Base-by-base conservation (phyloP, 2,797 vertebrate genomes). In the Salmo trutta region DNA sequence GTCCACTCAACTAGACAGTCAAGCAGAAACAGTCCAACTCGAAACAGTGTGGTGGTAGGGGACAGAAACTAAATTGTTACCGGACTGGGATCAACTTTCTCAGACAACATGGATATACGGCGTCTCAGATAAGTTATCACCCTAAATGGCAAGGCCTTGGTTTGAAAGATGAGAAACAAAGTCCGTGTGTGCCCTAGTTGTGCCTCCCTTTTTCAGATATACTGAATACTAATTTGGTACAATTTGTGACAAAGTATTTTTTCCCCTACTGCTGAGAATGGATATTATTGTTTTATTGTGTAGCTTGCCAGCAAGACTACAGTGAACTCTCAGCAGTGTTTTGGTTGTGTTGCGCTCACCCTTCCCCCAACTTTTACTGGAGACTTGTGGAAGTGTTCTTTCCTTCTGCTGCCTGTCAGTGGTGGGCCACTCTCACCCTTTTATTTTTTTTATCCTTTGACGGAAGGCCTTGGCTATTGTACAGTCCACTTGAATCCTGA, bases 241-340 rank as follows among this genome's bases (percentile, higher is more conserved):
- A 33, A 31, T 68, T 68, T 36, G 29, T 67, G 65, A 67, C 24
- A 21, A 15, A 14, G 10, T 47, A 16, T n/a, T 16, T 68, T 16
- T 15, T 6, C 31, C 16, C 29, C 16, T 33, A 36, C 66, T 5
- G 15, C 19, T 36, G 16, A 33, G 15, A 59, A 59, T 33, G 53
- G 52, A 59, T 59, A 56, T 56, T 56, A 62, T 33, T 8, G 21
- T 36, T 64, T 68, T 73, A 71, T 76, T 75, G 79, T 87, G 87
- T 81, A 80, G 85, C 77, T 47, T 77, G 33, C 82, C 47, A 15
- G 6, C 70, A 78, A 85, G 91, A 90, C 91, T 82, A 74, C 85
- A 83, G 84, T 89, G 80, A 90, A 82, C 84, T 90, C 85, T 88
- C 85, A 87, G 86, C 91, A 86, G 91, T 91, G 90, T 92, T 93